Percentiles rank a stretch among this genome's conserved stretches.
Evolutionary conservation across 2,888 invertebrate species (phyloP).

Genomic region (Molanna angustata): DNA sequence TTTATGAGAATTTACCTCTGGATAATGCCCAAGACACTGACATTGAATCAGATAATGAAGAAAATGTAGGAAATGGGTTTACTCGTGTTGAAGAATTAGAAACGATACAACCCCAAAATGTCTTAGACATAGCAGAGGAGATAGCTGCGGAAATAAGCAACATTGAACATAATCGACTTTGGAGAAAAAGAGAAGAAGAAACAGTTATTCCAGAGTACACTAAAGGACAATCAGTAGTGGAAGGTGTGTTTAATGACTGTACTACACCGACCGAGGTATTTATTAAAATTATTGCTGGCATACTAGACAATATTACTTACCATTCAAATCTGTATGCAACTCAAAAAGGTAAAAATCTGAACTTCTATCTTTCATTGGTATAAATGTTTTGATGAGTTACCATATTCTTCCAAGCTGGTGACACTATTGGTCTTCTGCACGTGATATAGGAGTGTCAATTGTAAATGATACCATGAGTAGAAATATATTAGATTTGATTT

Average conservation of each 20-base stretch:
- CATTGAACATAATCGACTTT: background rate
- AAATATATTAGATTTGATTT: too few relatives aligned
- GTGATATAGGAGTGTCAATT: too few relatives aligned
- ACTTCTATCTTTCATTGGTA: too few relatives aligned
- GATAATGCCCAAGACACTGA: background rate
- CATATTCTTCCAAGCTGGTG: too few relatives aligned
- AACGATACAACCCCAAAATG: background rate
- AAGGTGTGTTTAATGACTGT: background rate
- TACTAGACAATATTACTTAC: too few relatives aligned
- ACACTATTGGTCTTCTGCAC: too few relatives aligned
- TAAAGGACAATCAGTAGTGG: background rate
- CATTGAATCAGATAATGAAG: background rate
- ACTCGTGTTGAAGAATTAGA: background rate
- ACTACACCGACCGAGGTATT: too few relatives aligned
- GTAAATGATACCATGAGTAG: too few relatives aligned
- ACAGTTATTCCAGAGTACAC: background rate
- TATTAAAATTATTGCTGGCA: too few relatives aligned
- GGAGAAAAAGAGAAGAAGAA: constrained; percentile 3
- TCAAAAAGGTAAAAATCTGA: too few relatives aligned
- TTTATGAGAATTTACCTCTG: background rate
- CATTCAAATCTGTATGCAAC: too few relatives aligned
- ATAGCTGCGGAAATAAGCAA: background rate
- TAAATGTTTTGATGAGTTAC: too few relatives aligned
- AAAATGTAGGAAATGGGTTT: background rate
- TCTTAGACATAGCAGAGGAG: background rate